Conservation (phyloP, 2,888 invertebrate genomes). For the Melieria crassipennis region DNA sequence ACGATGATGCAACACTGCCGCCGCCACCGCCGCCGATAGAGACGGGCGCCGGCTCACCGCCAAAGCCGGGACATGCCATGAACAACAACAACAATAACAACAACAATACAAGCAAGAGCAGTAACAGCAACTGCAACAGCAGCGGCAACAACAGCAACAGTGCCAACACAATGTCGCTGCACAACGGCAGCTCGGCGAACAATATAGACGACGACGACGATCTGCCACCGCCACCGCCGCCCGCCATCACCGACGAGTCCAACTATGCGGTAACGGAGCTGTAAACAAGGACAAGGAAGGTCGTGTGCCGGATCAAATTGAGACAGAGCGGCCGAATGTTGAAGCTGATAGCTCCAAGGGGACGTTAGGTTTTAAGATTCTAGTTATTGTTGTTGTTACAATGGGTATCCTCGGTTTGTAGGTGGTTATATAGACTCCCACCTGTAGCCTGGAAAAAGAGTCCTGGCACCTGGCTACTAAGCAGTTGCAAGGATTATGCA, state of each 20-base stretch:
- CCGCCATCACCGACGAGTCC: constrained; percentile 65
- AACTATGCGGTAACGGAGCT: constrained; percentile 67
- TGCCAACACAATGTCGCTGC: constrained; percentile 47
- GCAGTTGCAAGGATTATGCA: background rate
- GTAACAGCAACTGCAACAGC: constrained; percentile 37
- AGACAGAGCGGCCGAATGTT: background rate
- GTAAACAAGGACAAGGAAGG: constrained; percentile 55
- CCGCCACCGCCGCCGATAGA: constrained; percentile 55
- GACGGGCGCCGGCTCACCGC: constrained; percentile 44
- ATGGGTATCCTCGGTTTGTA: constrained; percentile 13
- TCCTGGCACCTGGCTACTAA: too few relatives aligned
- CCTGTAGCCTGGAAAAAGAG: too few relatives aligned
- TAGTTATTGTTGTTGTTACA: constrained; percentile 32
- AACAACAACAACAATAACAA: constrained; percentile 38
- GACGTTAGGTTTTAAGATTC: constrained; percentile 23
- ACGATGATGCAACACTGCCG: constrained; percentile 55
- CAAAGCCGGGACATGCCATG: constrained; percentile 44
- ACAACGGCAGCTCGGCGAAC: constrained; percentile 46
- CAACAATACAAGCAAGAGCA: constrained; percentile 41
- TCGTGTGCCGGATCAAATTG: background rate
- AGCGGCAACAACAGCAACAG: constrained; percentile 39
- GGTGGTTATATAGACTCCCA: constrained; percentile 7
- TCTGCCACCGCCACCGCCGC: constrained; percentile 61
- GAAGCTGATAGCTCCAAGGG: background rate
- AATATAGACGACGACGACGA: constrained; percentile 54